phyloP scores from a whole-genome alignment of 2,113 vertebrate genomes.

The Sapayoa aenigma region DNA sequence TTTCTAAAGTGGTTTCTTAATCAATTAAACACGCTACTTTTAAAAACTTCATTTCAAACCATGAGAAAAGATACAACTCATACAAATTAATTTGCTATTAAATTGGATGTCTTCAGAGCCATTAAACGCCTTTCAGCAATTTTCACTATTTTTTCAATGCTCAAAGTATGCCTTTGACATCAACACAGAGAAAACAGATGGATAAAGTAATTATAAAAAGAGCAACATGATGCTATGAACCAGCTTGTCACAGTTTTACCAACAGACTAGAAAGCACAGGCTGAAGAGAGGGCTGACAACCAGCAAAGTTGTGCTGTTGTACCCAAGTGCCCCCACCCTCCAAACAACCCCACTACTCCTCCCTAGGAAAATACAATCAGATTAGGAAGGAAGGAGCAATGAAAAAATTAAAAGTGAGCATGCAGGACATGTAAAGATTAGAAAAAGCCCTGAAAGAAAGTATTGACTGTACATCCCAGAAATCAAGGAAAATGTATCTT shows the following conservation, averaged over 20 bases:
- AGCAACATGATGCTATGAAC: neutral
- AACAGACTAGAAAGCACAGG: neutral
- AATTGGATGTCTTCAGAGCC: neutral
- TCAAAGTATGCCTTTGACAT: conserved; percentile 29
- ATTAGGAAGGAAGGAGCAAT: neutral
- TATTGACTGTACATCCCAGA: neutral
- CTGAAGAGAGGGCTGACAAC: neutral
- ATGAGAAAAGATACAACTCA: neutral
- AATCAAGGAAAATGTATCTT: neutral
- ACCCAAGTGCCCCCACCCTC: neutral
- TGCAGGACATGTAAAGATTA: neutral
- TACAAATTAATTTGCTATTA: neutral
- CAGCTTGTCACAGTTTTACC: conserved; percentile 15
- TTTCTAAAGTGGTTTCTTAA: conserved; percentile 25
- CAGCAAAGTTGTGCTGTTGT: neutral
- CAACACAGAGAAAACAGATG: conserved; percentile 13
- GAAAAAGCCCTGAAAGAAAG: neutral
- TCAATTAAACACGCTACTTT: conserved; percentile 17
- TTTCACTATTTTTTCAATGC: neutral
- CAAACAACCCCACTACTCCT: neutral
- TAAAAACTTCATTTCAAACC: conserved; percentile 13
- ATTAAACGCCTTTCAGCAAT: conserved; percentile 28
- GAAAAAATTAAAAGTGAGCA: neutral
- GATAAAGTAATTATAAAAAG: neutral
- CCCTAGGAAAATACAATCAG: neutral